Conservation (phyloP, 2,113 vertebrate genomes). For the Corydoras maculifer region DNA sequence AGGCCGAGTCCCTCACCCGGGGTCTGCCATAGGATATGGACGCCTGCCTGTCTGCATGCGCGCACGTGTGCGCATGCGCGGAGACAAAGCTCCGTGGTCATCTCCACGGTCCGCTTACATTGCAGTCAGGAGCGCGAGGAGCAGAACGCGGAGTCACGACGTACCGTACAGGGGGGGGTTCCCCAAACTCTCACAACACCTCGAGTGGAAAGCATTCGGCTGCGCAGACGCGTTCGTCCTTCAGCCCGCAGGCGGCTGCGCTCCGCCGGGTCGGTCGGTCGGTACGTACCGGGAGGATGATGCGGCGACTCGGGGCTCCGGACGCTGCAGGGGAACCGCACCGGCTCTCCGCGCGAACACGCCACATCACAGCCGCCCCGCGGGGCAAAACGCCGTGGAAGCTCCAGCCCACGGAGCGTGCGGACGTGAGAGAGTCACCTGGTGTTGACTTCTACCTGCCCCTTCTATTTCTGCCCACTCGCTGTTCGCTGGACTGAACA, state of each 20-base stretch:
- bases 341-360: not conserved
- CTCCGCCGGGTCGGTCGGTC: not conserved
- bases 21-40: not conserved
- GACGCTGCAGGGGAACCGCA: constrained; percentile 22
- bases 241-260: not conserved
- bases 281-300: constrained; percentile 30
- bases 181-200: too few species aligned
- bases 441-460: constrained; percentile 27
- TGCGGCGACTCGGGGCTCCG: not conserved
- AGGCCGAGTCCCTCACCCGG: too few species aligned
- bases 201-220: too few species aligned
- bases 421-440: not conserved
- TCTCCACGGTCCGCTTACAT: not conserved
- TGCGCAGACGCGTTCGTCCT: too few species aligned
- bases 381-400: not conserved
- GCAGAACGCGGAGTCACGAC: too few species aligned
- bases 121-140: not conserved
- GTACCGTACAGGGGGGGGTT: too few species aligned
- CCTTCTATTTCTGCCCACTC: constrained; percentile 25
- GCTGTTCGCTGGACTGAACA: constrained; percentile 14
- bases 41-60: not conserved
- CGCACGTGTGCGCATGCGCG: not conserved
- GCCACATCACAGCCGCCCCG: not conserved
- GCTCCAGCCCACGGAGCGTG: constrained; percentile 4
- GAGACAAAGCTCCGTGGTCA: not conserved